A percentile compares a stretch with the other conserved stretches of the same genome.
phyloP scores from a whole-genome alignment of 1,140 invertebrate species.

The Sogatella furcifera region DNA sequence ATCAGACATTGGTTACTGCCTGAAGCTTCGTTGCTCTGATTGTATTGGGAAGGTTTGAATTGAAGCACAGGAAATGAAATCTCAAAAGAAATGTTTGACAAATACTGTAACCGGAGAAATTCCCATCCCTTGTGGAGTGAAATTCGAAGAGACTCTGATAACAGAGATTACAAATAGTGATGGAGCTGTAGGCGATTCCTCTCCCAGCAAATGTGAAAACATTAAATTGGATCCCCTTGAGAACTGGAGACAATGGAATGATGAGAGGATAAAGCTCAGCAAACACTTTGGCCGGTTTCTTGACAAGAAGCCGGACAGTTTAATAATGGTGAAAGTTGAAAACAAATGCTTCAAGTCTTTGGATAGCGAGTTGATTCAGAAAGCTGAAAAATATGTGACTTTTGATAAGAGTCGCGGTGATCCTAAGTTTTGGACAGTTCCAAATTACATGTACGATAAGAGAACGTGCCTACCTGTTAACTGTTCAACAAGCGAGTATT shows the following conservation, averaged over 20 bases:
- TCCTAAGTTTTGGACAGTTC: background rate
- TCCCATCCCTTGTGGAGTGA: too few species aligned
- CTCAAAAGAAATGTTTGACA: too few species aligned
- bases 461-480: background rate
- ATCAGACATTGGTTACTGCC: too few species aligned
- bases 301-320: background rate
- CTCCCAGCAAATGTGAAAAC: too few species aligned
- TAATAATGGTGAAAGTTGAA: background rate
- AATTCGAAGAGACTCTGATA: too few species aligned
- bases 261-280: background rate
- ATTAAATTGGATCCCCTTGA: background rate
- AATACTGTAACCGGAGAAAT: too few species aligned
- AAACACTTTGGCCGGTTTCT: background rate
- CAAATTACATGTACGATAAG: background rate
- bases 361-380: background rate
- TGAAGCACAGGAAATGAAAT: too few species aligned
- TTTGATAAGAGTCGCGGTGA: background rate
- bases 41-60: too few species aligned
- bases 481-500: background rate
- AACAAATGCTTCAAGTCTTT: background rate
- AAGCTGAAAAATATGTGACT: background rate
- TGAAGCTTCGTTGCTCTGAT: too few species aligned
- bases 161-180: too few species aligned
- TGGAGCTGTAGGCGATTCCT: too few species aligned
- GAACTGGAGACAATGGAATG: background rate